phyloP scores from a whole-genome alignment of 2,797 vertebrate genomes.

The Neostethus bicornis region DNA sequence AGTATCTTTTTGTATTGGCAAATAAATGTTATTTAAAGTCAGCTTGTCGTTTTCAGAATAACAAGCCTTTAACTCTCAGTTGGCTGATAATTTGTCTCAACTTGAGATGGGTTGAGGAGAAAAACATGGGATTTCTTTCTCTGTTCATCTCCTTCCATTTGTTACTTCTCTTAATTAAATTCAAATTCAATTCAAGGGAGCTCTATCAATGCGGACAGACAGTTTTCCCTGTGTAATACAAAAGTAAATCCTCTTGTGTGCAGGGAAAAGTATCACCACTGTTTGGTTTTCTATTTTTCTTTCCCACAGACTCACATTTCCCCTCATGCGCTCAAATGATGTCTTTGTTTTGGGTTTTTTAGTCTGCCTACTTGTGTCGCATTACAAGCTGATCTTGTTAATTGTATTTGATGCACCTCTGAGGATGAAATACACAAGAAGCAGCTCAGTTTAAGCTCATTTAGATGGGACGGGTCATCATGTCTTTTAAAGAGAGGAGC shows the following conservation, averaged over 20 bases:
- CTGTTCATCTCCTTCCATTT: conserved; percentile 64
- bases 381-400: conserved; percentile 33
- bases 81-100: conserved; percentile 65
- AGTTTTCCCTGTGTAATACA: conserved; percentile 31
- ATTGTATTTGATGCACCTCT: conserved; percentile 31
- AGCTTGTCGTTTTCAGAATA: conserved; percentile 65
- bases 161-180: conserved; percentile 71
- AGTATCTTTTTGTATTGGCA: conserved; percentile 47
- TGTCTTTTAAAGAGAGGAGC: neutral
- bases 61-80: conserved; percentile 66
- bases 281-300: conserved; percentile 3
- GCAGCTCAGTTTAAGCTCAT: conserved; percentile 25
- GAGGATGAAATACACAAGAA: conserved; percentile 24
- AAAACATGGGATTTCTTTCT: conserved; percentile 59
- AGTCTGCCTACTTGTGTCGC: conserved; percentile 24
- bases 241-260: conserved; percentile 38
- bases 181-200: conserved; percentile 65
- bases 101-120: conserved; percentile 52
- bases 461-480: conserved; percentile 12
- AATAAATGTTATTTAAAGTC: conserved; percentile 64
- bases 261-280: conserved; percentile 48
- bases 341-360: neutral
- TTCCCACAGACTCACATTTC: neutral
- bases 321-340: conserved; percentile 3
- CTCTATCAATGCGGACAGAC: conserved; percentile 51